These are phyloP conservation scores for Tuberolachnus salignus DNA, from an alignment of 2,888 invertebrate genomes.

Conservation along the genomic window DNA sequence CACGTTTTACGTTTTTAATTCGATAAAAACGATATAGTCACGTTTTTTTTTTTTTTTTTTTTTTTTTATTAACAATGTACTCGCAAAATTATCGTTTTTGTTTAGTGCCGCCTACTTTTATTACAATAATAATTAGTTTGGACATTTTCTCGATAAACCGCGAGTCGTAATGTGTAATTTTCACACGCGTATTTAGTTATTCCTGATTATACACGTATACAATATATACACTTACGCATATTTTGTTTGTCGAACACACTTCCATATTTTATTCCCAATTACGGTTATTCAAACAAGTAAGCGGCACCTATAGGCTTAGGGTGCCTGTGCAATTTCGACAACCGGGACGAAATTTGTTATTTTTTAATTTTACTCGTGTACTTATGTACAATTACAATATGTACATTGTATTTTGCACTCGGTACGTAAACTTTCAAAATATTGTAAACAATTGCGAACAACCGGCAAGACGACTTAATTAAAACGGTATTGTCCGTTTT, in stretches of 20 bases:
- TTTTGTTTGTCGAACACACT: neutral
- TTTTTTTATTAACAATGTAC: no score
- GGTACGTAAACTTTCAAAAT: conserved; percentile 32
- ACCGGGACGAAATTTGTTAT: conserved; percentile 11
- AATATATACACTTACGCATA: no score
- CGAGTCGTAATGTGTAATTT: neutral
- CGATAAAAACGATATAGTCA: no score
- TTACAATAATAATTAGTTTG: no score
- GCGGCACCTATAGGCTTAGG: neutral
- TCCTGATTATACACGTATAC: no score
- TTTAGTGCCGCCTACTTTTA: no score
- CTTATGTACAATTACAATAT: no score
- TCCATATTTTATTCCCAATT: conserved; percentile 35
- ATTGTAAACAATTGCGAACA: conserved; percentile 39
- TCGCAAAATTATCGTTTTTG: no score
- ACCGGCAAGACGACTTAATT: conserved; percentile 19
- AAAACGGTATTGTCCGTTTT: conserved; percentile 20
- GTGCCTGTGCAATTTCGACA: conserved; percentile 13
- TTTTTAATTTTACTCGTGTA: conserved; percentile 3
- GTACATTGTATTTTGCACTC: neutral
- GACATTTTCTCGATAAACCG: no score
- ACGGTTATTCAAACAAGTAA: conserved; percentile 15
- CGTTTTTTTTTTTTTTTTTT: no score
- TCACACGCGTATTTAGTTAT: neutral
- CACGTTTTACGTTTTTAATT: no score